A percentile compares a stretch with the other conserved stretches of the same genome.
These are phyloP conservation scores for Probaryconus sp. DNA, from an alignment of 1,140 invertebrate species.

Conservation along the genomic window DNA sequence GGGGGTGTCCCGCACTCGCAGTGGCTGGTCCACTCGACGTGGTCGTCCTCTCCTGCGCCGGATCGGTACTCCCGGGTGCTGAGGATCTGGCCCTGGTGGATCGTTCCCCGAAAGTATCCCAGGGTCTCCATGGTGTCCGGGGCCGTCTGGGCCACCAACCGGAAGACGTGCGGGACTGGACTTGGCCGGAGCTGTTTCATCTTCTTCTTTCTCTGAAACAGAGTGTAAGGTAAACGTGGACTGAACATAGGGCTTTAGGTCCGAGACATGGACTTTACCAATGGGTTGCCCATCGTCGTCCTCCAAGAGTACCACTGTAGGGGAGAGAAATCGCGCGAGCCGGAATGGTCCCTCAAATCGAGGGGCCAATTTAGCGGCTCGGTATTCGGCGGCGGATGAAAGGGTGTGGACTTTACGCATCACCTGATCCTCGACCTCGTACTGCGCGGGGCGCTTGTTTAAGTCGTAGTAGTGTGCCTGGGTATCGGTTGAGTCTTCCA, in stretches of 20 bases:
- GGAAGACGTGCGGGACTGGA: too few relatives aligned
- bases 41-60: too few relatives aligned
- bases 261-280: not conserved
- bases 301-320: not conserved
- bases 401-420: not conserved
- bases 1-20: too few relatives aligned
- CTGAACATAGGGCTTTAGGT: not conserved
- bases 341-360: not conserved
- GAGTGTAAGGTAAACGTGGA: too few relatives aligned
- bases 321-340: not conserved
- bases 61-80: too few relatives aligned
- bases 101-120: too few relatives aligned
- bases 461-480: not conserved
- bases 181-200: too few relatives aligned
- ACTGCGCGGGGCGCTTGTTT: not conserved
- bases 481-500: not conserved
- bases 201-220: not conserved
- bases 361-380: not conserved
- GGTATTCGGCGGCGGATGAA: not conserved
- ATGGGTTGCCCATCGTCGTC: not conserved
- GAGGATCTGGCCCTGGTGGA: too few relatives aligned
- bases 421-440: not conserved
- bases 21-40: too few relatives aligned
- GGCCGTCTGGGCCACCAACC: too few relatives aligned
- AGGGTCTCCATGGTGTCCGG: too few relatives aligned